A percentile compares a stretch with the other conserved stretches of the same genome.
These are phyloP conservation scores for Entosphenus tridentatus DNA, from an alignment of 2,113 vertebrate genomes.

Conservation along the genomic window DNA sequence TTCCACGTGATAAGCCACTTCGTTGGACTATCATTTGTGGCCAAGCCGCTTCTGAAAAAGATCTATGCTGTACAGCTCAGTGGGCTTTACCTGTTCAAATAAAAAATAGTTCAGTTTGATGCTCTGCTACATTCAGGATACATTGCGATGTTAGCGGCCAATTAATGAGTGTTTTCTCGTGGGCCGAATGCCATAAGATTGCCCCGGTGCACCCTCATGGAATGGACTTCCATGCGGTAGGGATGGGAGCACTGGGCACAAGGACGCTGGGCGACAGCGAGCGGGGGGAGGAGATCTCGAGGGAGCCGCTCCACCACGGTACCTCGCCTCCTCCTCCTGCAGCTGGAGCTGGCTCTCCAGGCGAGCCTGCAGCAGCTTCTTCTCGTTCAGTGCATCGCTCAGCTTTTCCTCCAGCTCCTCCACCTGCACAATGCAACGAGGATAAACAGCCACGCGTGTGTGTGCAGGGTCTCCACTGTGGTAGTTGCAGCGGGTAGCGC, in stretches of 20 bases:
- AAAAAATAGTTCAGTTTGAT: too few species aligned
- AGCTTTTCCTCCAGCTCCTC: constrained; percentile 81
- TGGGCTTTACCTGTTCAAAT: too few species aligned
- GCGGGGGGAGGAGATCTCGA: not conserved
- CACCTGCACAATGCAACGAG: constrained; percentile 23
- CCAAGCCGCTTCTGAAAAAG: too few species aligned
- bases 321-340: constrained; percentile 72
- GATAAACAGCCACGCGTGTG: constrained; percentile 2
- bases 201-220: too few species aligned
- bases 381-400: constrained; percentile 70
- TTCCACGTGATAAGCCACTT: too few species aligned
- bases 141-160: not conserved
- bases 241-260: not conserved
- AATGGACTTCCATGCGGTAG: not conserved
- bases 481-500: too few species aligned
- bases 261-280: not conserved
- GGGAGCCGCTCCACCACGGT: constrained; percentile 9
- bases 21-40: too few species aligned
- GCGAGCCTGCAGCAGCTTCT: constrained; percentile 56
- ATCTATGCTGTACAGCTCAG: too few species aligned
- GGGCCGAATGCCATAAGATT: too few species aligned
- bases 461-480: too few species aligned
- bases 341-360: constrained; percentile 67
- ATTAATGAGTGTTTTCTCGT: too few species aligned
- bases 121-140: too few species aligned